Evolutionary conservation across 2,888 invertebrate genomes (phyloP).

Genomic region (Unio delphinus): DNA sequence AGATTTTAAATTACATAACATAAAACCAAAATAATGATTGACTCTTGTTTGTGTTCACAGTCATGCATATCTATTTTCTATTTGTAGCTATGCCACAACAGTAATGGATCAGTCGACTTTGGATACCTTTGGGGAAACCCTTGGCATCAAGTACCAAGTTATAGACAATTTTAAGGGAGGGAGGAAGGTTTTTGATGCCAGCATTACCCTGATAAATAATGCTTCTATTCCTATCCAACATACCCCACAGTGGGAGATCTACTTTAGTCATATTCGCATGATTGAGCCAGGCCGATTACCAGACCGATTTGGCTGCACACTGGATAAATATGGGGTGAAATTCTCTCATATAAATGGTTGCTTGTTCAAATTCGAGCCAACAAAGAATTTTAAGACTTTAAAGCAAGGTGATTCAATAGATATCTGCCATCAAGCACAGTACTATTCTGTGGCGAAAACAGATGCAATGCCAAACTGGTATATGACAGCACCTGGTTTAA

Average conservation of each 20-base stretch:
- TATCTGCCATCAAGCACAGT: conserved; percentile 53
- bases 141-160: conserved; percentile 49
- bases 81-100: too few species aligned
- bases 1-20: too few species aligned
- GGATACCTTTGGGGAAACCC: conserved; percentile 37
- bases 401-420: conserved; percentile 41
- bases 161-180: conserved; percentile 57
- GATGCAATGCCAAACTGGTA: conserved; percentile 65
- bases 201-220: conserved; percentile 48
- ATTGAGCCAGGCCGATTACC: conserved; percentile 55
- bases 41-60: too few species aligned
- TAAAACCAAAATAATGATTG: too few species aligned
- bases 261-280: conserved; percentile 62
- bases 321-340: conserved; percentile 41
- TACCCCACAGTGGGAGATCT: conserved; percentile 55
- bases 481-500: conserved; percentile 39
- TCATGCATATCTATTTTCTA: too few species aligned
- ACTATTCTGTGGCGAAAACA: conserved; percentile 57
- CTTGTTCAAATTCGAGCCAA: conserved; percentile 54
- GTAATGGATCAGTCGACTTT: conserved; percentile 43
- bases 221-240: conserved; percentile 25
- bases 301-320: conserved; percentile 30
- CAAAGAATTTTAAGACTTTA: conserved; percentile 46
- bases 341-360: conserved; percentile 60
- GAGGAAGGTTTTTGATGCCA: conserved; percentile 46